These are phyloP conservation scores for Dolichallabes microphthalmus DNA, from an alignment of 2,113 vertebrate species.

Conservation along the genomic window DNA sequence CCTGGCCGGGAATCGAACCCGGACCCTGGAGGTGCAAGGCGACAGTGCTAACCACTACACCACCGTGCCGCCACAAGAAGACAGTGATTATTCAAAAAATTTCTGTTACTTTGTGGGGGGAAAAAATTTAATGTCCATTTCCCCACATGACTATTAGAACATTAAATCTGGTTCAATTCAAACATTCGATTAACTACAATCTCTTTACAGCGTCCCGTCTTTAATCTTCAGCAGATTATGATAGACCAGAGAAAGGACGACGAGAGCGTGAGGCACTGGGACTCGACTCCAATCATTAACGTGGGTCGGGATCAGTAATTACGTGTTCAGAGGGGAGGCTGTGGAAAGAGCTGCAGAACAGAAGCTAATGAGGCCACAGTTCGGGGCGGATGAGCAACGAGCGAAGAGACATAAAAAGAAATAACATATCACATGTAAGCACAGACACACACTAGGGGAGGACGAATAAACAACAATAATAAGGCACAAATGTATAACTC, in stretches of 20 bases:
- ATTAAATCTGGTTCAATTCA: background rate
- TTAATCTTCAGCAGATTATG: slow-evolving; percentile 10
- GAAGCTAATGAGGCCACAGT: slow-evolving; percentile 56
- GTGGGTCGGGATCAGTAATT: slow-evolving; percentile 51
- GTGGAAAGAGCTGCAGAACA: slow-evolving; percentile 33
- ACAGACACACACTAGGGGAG: background rate
- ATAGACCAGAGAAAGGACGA: slow-evolving; percentile 12
- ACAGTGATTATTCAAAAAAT: background rate
- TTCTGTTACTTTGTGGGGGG: background rate
- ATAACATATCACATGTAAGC: background rate
- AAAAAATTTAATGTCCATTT: slow-evolving; percentile 10
- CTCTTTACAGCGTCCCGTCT: background rate
- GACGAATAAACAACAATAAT: slow-evolving; percentile 6
- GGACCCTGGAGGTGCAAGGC: too few species aligned
- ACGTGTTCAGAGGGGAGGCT: slow-evolving; percentile 40
- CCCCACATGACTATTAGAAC: background rate
- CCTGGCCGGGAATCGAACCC: too few species aligned
- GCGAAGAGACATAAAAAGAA: slow-evolving; percentile 2
- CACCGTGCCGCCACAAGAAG: too few species aligned
- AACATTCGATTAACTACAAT: background rate
- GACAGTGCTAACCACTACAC: too few species aligned
- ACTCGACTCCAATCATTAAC: slow-evolving; percentile 50
- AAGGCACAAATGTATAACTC: slow-evolving; percentile 1
- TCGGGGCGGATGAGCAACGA: slow-evolving; percentile 4
- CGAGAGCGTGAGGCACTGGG: slow-evolving; percentile 15